Evolutionary conservation across 2,888 invertebrate species (phyloP), one percentile per base, ranked within the genome.

Genomic region (Brachyptera putata): DNA sequence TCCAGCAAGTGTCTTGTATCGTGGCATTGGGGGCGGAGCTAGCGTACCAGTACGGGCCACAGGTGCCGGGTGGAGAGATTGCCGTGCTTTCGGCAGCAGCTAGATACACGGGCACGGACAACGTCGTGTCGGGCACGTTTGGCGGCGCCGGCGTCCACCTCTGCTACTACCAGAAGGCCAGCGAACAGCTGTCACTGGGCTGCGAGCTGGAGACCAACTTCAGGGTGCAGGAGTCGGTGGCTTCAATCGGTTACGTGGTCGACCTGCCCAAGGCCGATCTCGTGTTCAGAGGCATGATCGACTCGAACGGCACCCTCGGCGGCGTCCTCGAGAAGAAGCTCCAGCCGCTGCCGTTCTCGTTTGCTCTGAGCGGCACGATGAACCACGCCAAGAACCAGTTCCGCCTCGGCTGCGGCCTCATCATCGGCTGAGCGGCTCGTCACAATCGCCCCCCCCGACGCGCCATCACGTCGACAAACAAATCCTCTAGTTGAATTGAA

Each of bases 191-290:
- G 64, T 85, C 93, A 80, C 79, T 98, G 67, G 98, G 97, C 56
- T 94, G 95, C 0, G 98, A 99, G 75, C 83, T 97, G 69, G 96
- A 97, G 77, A 91, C 95, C 4, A 95, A 91, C 72, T 83, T 91
- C 71, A 82, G 93, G 69, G 85, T 92, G 75, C 91, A 91, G 76
- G 95, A 97, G 75, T 89, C 94, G 1, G 86, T 89, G 3, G 93
- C 93, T 59, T 90, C 95, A 2, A 81, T 97, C 67, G 96, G 91
- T 11, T 98, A 98, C 77, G 95, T 97, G 77, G 85, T 92, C 65
- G 95, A 95, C 75, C 82, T 98, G 73, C 95, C 96, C 48, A 94
- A 94, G 75, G 95, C 95, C 57, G 95, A 96, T 75, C 83, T 95
- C 69, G 84, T 89, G 56, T 96, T 97, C 75, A 90, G 88, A 87